These are phyloP conservation scores for Pristionchus exspectatus DNA, from an alignment of 2,888 invertebrate genomes.

Conservation along the genomic window DNA sequence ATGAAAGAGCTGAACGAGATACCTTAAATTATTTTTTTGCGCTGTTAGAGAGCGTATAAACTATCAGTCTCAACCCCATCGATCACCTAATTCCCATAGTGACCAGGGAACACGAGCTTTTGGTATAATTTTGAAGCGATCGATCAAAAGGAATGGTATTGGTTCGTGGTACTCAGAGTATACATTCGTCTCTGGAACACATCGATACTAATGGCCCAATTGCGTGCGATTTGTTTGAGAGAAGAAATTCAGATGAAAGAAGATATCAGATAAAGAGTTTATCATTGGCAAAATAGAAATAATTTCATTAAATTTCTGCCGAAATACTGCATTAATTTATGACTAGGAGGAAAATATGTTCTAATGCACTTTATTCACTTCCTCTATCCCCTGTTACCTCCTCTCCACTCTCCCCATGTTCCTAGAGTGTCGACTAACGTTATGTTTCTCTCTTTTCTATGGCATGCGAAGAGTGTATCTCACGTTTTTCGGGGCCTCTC, in stretches of 20 bases:
- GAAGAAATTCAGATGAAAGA: too few relatives aligned
- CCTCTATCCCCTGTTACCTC: not conserved
- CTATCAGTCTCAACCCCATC: too few relatives aligned
- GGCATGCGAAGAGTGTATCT: not conserved
- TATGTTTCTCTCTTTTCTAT: conserved; percentile 4
- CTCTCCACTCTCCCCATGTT: not conserved
- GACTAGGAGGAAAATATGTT: not conserved
- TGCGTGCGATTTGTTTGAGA: not conserved
- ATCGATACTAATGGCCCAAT: not conserved
- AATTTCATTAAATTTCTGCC: too few relatives aligned
- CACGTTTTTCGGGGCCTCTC: conserved; percentile 12
- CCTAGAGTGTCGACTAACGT: not conserved
- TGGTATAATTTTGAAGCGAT: too few relatives aligned
- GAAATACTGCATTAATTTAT: too few relatives aligned
- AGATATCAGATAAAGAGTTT: too few relatives aligned
- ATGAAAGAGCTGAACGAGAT: too few relatives aligned
- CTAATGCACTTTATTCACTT: not conserved
- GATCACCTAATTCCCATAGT: too few relatives aligned
- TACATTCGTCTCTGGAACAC: not conserved
- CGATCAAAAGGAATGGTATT: not conserved
- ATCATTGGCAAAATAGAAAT: too few relatives aligned
- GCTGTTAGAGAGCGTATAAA: too few relatives aligned
- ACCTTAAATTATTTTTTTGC: too few relatives aligned
- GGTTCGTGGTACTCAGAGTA: not conserved
- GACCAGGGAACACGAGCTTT: too few relatives aligned